phyloP scores from a whole-genome alignment of 1,140 invertebrate genomes.

The Bombus waltoni region DNA sequence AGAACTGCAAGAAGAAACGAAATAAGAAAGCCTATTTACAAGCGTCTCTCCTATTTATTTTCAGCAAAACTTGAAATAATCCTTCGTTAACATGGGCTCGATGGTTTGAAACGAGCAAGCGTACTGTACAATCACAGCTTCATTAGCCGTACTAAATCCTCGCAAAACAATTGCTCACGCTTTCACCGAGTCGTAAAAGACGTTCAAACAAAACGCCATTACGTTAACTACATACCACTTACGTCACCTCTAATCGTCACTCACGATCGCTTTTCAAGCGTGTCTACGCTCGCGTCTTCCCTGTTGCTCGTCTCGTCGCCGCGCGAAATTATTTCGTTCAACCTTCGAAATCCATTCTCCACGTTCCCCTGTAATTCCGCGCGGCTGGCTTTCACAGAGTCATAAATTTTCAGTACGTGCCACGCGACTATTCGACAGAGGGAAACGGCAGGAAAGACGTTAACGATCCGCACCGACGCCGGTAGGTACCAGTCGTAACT shows the following conservation, averaged over 20 bases:
- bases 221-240: conserved; percentile 14
- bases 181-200: conserved; percentile 15
- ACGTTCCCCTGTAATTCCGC: not conserved
- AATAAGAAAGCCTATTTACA: not conserved
- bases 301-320: not conserved
- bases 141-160: conserved; percentile 1
- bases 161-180: not conserved
- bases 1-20: not conserved
- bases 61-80: not conserved
- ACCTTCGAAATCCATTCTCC: conserved; percentile 1
- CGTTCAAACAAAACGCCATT: conserved; percentile 8
- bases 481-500: not conserved
- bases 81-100: not conserved
- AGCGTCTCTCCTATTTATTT: not conserved
- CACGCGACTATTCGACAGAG: conserved; percentile 12
- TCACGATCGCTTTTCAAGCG: not conserved
- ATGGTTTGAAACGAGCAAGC: not conserved
- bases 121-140: conserved; percentile 1
- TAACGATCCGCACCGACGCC: conserved; percentile 9
- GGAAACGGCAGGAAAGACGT: not conserved
- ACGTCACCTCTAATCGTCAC: conserved; percentile 7
- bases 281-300: not conserved
- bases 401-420: conserved; percentile 23
- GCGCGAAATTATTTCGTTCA: conserved; percentile 12
- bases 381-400: not conserved